Conservation (phyloP, 2,113 vertebrate genomes). For the Nycticorax nycticorax region DNA sequence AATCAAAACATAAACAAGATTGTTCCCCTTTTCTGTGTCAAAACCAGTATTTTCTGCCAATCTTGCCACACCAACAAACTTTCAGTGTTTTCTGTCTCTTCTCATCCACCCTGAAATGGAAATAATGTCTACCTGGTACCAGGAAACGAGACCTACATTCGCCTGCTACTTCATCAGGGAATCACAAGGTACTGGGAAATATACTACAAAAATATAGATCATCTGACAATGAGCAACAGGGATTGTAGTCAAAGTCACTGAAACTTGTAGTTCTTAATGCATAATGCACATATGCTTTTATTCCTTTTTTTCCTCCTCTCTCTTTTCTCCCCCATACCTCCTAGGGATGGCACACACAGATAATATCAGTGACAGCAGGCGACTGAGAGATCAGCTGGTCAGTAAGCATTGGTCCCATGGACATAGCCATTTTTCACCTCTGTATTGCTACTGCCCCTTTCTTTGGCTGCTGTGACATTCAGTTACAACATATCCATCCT, state of each 20-base stretch:
- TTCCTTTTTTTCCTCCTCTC: neutral
- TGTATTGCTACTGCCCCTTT: neutral
- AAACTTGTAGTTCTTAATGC: neutral
- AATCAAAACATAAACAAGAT: neutral
- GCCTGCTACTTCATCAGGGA: neutral
- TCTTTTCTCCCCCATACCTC: neutral
- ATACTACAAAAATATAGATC: neutral
- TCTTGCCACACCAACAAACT: neutral
- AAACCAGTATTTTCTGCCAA: neutral
- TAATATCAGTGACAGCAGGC: neutral
- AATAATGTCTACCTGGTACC: neutral
- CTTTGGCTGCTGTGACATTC: neutral
- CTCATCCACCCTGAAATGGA: neutral
- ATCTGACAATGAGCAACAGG: neutral
- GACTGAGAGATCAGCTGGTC: neutral
- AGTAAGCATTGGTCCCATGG: neutral
- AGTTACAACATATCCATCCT: neutral
- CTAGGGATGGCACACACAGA: fast-evolving
- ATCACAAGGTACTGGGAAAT: neutral
- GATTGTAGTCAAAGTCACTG: neutral
- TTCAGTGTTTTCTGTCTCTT: neutral
- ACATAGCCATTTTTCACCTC: neutral
- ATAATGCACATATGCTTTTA: neutral
- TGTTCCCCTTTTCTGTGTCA: neutral
- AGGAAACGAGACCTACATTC: neutral